Base-by-base conservation (phyloP, 2,797 vertebrate species). In the Argentina silus region DNA sequence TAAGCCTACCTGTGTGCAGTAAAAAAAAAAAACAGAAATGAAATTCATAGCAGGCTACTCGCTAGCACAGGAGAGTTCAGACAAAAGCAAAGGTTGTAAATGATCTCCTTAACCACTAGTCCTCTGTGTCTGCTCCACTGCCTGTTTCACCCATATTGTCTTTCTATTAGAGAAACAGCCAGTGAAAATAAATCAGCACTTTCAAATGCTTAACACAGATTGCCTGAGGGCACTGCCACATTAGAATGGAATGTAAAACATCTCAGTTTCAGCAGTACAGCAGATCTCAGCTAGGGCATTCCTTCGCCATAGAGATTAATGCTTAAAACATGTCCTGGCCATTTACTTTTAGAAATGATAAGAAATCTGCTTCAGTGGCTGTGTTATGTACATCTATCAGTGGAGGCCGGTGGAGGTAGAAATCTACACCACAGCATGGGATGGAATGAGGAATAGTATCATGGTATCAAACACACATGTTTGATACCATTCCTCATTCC, bases 261-360 rank as follows among this genome's bases (percentile, higher is more conserved):
- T 85, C 87, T 86, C 86, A 92, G 82, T 80, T 76, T 74, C 86
- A 84, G 71, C 78, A 83, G 82, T 67, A 79, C 67, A 79, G 85
- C 83, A 87, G 74, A 88, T 88, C 85, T 90, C 72, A 66, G 70
- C 72, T 42, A 75, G 70, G 79, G 64, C 69, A 81, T 69, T 73
- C 70, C 68, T 65, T 79, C 70, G 47, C 83, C 64, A 74, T 45
- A 14, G 11, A 21, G 21, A 36, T 45, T 27, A 21, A 27, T n/a
- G 48, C 76, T 75, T 50, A 23, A 21, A 45, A 27, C 45, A 12
- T 11, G 42, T n/a, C 67, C 7, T 45, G 67, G 67, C 17, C 19
- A 48, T 83, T 42, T 78, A 82, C 80, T 84, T 86, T 87, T 84
- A 86, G 86, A 81, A 89, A 87, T 84, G 59, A 79, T 82, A 73